Conservation (phyloP, 2,113 vertebrate genomes). For the Scalopus aquaticus region DNA sequence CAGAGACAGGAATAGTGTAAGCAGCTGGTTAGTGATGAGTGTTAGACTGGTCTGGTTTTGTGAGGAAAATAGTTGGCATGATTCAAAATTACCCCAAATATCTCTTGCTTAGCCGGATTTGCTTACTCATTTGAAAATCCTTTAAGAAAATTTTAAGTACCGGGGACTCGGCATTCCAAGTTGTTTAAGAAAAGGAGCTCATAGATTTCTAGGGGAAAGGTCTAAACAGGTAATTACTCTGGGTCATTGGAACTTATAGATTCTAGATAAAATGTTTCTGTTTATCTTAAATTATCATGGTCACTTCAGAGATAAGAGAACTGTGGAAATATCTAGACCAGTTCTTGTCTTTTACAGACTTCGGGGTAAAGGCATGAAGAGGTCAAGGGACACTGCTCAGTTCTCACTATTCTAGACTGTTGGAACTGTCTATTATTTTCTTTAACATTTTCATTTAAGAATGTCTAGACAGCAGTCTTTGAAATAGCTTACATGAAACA, state of each 20-base stretch:
- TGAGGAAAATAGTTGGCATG: neutral
- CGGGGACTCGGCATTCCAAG: neutral
- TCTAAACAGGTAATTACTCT: neutral
- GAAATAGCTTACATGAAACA: neutral
- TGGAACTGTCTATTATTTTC: neutral
- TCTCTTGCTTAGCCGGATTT: neutral
- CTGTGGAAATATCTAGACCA: neutral
- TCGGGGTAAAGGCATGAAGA: neutral
- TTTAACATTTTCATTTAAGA: neutral
- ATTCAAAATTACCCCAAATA: neutral
- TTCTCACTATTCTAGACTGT: fast-evolving
- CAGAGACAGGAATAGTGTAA: neutral
- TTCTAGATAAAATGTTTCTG: neutral
- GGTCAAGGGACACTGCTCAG: neutral
- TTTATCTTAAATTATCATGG: neutral
- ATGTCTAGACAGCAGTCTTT: neutral
- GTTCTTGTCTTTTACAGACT: neutral
- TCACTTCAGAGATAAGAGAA: neutral
- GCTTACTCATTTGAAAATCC: conserved; percentile 33
- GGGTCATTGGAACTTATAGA: neutral
- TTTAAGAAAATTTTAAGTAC: neutral
- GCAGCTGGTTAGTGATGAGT: neutral
- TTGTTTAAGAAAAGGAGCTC: neutral
- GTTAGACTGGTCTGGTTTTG: neutral
- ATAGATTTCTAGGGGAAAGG: neutral